Conservation (phyloP, 2,113 vertebrate genomes). For the Sula dactylatra region DNA sequence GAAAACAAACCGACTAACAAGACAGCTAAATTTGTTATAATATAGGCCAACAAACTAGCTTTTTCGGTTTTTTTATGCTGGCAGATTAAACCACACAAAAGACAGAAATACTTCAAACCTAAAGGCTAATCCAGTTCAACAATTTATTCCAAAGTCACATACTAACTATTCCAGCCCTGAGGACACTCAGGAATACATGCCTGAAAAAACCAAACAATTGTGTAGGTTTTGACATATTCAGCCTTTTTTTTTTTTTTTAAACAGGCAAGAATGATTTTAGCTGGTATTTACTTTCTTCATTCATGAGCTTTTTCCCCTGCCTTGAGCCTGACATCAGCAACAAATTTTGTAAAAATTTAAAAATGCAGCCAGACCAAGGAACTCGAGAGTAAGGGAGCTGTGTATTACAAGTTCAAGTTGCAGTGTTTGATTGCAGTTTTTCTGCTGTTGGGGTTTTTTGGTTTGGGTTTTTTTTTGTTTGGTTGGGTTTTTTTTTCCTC, state of each 20-base stretch:
- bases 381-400: accelerated
- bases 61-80: not conserved
- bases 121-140: not conserved
- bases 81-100: not conserved
- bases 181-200: not conserved
- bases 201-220: not conserved
- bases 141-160: not conserved
- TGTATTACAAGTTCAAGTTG: not conserved
- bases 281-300: not conserved
- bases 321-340: not conserved
- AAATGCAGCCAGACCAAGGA: not conserved
- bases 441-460: no score
- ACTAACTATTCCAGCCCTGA: not conserved
- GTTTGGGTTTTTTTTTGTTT: not conserved
- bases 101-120: not conserved
- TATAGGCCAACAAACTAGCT: not conserved
- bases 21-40: not conserved
- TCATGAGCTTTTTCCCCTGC: not conserved
- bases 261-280: not conserved
- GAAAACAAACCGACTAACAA: not conserved
- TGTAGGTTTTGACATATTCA: not conserved
- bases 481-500: not conserved
- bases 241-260: not conserved
- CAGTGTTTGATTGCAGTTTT: not conserved
- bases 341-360: not conserved